These are phyloP conservation scores for Botia kubotai DNA, from an alignment of 2,797 vertebrate species.

Conservation along the genomic window DNA sequence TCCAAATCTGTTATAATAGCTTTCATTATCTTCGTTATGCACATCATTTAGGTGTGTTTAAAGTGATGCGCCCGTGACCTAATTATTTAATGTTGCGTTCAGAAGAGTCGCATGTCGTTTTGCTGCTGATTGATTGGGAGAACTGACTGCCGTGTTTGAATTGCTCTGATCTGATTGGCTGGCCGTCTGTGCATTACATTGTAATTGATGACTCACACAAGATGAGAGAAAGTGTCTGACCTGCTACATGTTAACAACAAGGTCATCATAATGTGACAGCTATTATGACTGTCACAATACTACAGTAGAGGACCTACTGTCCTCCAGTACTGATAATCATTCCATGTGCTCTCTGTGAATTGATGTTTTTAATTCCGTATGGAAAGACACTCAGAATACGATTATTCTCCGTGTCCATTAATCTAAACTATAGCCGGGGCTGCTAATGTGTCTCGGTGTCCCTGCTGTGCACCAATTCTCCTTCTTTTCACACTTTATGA, in stretches of 20 bases:
- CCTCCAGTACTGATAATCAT: neutral
- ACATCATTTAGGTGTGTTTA: neutral
- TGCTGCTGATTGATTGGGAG: conserved; percentile 15
- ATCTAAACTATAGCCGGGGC: conserved; percentile 15
- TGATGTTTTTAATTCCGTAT: neutral
- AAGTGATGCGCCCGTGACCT: neutral
- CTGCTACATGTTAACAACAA: conserved; percentile 28
- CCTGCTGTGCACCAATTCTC: conserved; percentile 53
- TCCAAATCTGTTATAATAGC: neutral
- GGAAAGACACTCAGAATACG: conserved; percentile 12
- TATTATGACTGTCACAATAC: conserved; percentile 4
- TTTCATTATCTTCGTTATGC: conserved; percentile 3
- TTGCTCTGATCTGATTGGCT: conserved; percentile 39
- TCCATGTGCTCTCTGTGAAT: conserved; percentile 11
- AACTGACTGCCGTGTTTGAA: conserved; percentile 30
- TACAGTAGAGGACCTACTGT: too few species aligned
- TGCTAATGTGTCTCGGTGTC: conserved; percentile 57
- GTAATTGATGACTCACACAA: conserved; percentile 32
- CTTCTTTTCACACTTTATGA: conserved; percentile 41
- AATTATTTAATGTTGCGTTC: neutral
- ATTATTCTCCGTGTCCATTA: neutral
- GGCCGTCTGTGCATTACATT: conserved; percentile 41
- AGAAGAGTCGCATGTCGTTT: conserved; percentile 4
- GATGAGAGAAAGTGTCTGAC: conserved; percentile 32
- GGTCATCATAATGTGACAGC: conserved; percentile 35